Base-by-base conservation (phyloP, 2,888 invertebrate genomes). In the Terebella lapidaria region DNA sequence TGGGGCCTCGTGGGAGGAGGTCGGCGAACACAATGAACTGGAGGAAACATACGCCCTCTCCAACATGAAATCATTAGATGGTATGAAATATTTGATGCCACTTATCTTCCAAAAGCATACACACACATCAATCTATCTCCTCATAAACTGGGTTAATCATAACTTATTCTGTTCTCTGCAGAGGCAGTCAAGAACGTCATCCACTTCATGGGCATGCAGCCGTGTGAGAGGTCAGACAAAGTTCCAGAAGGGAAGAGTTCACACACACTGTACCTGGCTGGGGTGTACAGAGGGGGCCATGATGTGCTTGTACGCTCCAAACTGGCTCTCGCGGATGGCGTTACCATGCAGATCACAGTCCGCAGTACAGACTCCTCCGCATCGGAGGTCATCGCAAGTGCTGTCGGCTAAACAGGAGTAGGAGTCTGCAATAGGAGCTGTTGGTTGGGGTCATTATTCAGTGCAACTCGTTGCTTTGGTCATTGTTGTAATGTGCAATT, bases 1-100 rank as follows among this genome's bases (percentile, higher is more conserved):
- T 83, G 86, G 85, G 18, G 86, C 87, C 2, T 86, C 87, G n/a
- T 92, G 92, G 90, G 90, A 91, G 57, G 85, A 88, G 46, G 86
- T 88, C 0, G 84, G 87, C 1, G 79, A 81, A 2, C 79, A 80
- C 30, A 82, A 83, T 71, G 93, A 94, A 82, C 85, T 91, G 5
- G 92, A 92, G 70, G 96, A 97, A 71, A 96, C 96, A 0, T 99
- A 92, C 78, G 90, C 90, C 0, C 83, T 99, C 22, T 88, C 92
- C 0, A 86, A 88, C 2, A 88, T 91, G 68, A 87, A 85, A 63
- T 88, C 88, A 18, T 78, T 94, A 35, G 89, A 91, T 72, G 90
- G 82, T 83, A 5, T 5, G n/a, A n/a, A n/a, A n/a, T n/a, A n/a
- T n/a, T n/a, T n/a, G 42, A 35, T 35, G n/a, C n/a, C n/a, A n/a